Percentiles rank a stretch among this genome's conserved stretches.
These are phyloP conservation scores for Cylloceria caligata DNA, from an alignment of 2,888 invertebrate genomes.

Conservation along the genomic window DNA sequence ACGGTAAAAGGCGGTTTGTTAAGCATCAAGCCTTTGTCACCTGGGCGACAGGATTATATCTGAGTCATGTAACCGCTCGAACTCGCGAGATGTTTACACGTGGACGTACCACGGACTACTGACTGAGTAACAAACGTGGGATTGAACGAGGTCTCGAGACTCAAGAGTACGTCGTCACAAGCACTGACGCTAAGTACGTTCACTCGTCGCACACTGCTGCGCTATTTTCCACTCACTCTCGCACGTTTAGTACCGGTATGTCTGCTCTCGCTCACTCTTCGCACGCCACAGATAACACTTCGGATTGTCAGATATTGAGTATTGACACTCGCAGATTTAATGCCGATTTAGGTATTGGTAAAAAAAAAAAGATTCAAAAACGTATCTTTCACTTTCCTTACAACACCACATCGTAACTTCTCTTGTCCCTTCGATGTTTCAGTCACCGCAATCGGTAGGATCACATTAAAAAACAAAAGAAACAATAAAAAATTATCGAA, in stretches of 20 bases:
- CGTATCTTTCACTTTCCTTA: neutral
- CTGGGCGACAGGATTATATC: neutral
- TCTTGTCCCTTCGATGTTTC: neutral
- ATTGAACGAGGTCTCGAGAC: slow-evolving; percentile 23
- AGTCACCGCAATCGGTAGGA: neutral
- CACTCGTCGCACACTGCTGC: slow-evolving; percentile 13
- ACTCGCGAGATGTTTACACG: slow-evolving; percentile 45
- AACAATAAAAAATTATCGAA: neutral
- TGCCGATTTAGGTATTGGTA: neutral
- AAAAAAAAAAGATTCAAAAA: neutral
- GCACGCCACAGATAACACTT: neutral
- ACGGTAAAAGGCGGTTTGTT: neutral
- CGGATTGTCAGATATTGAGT: neutral
- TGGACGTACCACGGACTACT: slow-evolving; percentile 63
- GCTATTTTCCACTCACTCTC: neutral
- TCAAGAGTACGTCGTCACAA: slow-evolving; percentile 13
- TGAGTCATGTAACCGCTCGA: slow-evolving; percentile 1
- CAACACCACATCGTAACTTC: too few relatives aligned
- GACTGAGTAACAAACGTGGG: slow-evolving; percentile 35
- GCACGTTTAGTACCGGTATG: neutral
- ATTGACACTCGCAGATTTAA: neutral
- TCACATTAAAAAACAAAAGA: neutral
- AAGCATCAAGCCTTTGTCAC: slow-evolving; percentile 18
- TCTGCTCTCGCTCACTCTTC: neutral
- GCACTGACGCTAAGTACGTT: slow-evolving; percentile 13